phyloP scores from a whole-genome alignment of 2,888 invertebrate species.

The Dromius quadrimaculatus region DNA sequence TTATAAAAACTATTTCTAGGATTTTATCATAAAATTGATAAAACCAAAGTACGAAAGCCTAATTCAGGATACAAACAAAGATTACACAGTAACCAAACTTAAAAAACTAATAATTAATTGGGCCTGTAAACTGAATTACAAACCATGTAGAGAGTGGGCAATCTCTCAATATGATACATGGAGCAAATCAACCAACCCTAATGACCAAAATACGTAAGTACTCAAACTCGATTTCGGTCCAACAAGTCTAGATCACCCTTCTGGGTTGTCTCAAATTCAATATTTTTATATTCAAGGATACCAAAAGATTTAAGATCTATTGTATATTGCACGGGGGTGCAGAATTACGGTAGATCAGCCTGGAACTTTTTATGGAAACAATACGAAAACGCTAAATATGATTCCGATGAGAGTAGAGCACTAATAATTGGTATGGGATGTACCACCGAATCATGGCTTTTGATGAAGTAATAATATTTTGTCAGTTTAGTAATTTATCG shows the following conservation, averaged over 20 bases:
- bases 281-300: conserved; percentile 12
- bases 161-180: conserved; percentile 65
- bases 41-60: conserved; percentile 68
- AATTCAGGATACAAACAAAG: conserved; percentile 63
- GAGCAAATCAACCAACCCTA: conserved; percentile 61
- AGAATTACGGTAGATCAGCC: conserved; percentile 74
- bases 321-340: conserved; percentile 75
- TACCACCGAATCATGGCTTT: conserved; percentile 68
- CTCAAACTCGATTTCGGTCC: background rate
- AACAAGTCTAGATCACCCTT: too few relatives aligned
- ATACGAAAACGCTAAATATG: conserved; percentile 72
- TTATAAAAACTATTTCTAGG: too few relatives aligned
- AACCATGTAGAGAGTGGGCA: conserved; percentile 71
- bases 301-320: conserved; percentile 1
- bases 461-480: conserved; percentile 65
- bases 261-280: background rate
- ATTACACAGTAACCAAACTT: conserved; percentile 63
- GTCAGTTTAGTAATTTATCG: background rate
- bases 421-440: conserved; percentile 69
- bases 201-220: conserved; percentile 63
- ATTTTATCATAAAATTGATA: conserved; percentile 67
- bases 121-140: conserved; percentile 72
- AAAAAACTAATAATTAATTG: conserved; percentile 71
- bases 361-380: conserved; percentile 79
- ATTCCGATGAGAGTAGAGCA: conserved; percentile 68